phyloP scores from a whole-genome alignment of 1,140 invertebrate species.

The Tetramorium alpestre region DNA sequence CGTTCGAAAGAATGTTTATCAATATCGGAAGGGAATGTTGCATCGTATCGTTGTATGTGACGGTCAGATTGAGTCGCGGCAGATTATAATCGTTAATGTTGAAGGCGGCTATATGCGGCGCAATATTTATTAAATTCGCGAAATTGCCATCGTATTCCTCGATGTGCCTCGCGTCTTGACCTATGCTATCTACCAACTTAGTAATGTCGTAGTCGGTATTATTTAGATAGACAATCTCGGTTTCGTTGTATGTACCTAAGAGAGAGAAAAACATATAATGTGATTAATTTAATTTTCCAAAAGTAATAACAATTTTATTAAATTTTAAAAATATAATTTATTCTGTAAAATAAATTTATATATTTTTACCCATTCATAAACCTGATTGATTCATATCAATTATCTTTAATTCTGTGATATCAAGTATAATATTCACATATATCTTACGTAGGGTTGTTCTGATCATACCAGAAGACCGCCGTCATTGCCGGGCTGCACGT shows the following conservation, averaged over 20 bases:
- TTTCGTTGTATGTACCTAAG: constrained; percentile 80
- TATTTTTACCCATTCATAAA: background rate
- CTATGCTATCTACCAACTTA: constrained; percentile 77
- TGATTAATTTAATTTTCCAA: constrained; percentile 1
- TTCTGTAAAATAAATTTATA: background rate
- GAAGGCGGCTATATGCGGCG: constrained; percentile 89
- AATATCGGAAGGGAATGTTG: constrained; percentile 92
- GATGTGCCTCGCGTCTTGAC: constrained; percentile 84
- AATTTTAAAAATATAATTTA: background rate
- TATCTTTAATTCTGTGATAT: background rate
- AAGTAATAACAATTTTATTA: background rate
- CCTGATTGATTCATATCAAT: background rate
- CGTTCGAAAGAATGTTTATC: constrained; percentile 91
- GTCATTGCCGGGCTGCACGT: no score
- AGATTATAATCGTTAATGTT: constrained; percentile 87
- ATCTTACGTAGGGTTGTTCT: no score
- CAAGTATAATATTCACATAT: background rate
- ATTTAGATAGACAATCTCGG: constrained; percentile 80
- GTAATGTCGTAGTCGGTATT: constrained; percentile 78
- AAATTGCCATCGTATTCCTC: constrained; percentile 89
- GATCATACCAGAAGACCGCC: no score
- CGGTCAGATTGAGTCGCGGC: constrained; percentile 86
- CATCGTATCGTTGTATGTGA: constrained; percentile 92
- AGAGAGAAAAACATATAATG: constrained; percentile 45
- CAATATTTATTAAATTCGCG: constrained; percentile 87